A percentile compares a stretch with the other conserved stretches of the same genome.
These are phyloP conservation scores for Pristionchus entomophagus DNA, from an alignment of 2,888 invertebrate genomes.

Conservation along the genomic window DNA sequence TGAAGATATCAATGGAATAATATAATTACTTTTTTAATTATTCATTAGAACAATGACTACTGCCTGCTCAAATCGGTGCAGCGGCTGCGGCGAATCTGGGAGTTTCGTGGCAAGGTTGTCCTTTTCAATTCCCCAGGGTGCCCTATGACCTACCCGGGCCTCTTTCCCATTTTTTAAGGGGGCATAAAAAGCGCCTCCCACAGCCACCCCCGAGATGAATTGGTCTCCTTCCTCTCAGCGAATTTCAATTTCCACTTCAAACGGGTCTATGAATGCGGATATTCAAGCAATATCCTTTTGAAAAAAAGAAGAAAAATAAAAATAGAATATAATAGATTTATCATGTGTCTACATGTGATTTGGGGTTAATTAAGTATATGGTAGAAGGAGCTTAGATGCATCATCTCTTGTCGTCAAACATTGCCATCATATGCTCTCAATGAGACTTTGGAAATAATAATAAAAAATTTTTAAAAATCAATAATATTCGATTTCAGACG, in stretches of 20 bases:
- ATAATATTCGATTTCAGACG: slow-evolving; percentile 15
- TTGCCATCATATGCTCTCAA: no score
- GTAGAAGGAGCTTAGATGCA: no score
- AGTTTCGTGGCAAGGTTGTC: slow-evolving; percentile 66
- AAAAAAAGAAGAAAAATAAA: neutral
- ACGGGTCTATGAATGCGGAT: no score
- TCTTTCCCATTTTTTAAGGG: no score
- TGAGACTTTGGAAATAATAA: neutral
- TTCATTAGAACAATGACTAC: slow-evolving; percentile 62
- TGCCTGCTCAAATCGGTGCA: slow-evolving; percentile 68
- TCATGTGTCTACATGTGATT: no score
- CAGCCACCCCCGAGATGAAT: neutral
- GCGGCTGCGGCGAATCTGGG: slow-evolving; percentile 72
- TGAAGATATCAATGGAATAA: no score
- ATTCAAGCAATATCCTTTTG: no score
- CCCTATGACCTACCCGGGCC: neutral
- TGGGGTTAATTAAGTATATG: no score
- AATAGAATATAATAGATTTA: no score
- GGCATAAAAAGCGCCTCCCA: slow-evolving; percentile 52
- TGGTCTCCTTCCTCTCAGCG: neutral
- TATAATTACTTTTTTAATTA: no score
- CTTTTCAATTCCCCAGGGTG: neutral
- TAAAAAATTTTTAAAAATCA: neutral
- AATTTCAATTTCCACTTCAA: neutral
- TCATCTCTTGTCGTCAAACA: no score